Base-by-base conservation (phyloP, 2,797 vertebrate species). In the Acanthurus lineatus region DNA sequence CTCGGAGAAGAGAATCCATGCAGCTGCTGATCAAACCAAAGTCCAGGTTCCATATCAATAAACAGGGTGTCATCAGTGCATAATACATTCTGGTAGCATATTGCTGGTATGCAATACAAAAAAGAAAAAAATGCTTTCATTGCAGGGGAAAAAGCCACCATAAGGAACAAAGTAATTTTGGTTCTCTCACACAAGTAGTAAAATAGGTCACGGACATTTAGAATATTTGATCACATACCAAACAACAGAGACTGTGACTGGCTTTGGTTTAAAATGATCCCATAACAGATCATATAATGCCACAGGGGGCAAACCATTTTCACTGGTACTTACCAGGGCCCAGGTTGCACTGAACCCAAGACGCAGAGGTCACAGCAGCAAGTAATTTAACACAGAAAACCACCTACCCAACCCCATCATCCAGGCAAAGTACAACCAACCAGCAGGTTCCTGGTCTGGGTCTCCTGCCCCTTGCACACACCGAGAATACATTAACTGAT, bases 1-100 rank as follows among this genome's bases (percentile, higher is more conserved):
- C 80, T 88, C 70, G 76, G 76, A 89, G 69, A 47, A 69, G 65
- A 74, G 79, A 69, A 83, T 86, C 56, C 76, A 84, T 74, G 81
- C 64, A 17, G 83, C 83, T 80, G 57, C 85, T 91, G 79, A 85
- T 90, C 81, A 89, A 87, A 81, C 82, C 74, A 68, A 56, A 85
- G 59, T 60, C 54, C 14, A 15, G 32, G 74, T 63, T 89, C 64
- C 64, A 51, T 84, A 82, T 87, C 51, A 84, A 89, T 82, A 85
- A 82, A 83, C 76, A 78, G 47, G 74, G 57, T 82, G 49, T 72
- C 35, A 32, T 80, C 73, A 49, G 69, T 49, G 75, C 73, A 86
- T 78, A 86, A 85, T 78, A 69, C 67, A 82, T 64, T 80, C 53
- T 58, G 82, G 77, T 69, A 67, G 75, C 60, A 79, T 58, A 76